These are phyloP conservation scores for Diadophis punctatus DNA, from an alignment of 2,113 vertebrate species.

Conservation along the genomic window DNA sequence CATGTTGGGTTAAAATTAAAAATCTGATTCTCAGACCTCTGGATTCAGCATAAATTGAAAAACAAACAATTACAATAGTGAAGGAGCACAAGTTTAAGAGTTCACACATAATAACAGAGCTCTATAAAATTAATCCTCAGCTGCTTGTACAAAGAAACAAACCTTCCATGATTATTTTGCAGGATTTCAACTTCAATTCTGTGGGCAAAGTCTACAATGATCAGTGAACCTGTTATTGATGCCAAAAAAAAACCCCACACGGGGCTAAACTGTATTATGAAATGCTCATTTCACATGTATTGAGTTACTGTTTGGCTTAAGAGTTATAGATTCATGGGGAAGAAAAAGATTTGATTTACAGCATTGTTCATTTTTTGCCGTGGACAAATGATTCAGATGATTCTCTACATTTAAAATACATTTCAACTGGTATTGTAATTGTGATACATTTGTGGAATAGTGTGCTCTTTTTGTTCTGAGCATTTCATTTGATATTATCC, in stretches of 20 bases:
- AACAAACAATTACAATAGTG: neutral
- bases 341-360: neutral
- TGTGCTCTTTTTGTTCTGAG: rapidly evolving
- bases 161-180: neutral
- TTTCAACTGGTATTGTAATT: neutral
- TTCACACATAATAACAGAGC: neutral
- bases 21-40: neutral
- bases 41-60: neutral
- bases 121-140: neutral
- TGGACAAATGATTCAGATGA: neutral
- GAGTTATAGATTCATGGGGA: neutral
- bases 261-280: neutral
- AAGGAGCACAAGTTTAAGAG: neutral
- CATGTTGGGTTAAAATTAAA: neutral
- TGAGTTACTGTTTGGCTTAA: neutral
- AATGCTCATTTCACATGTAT: neutral
- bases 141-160: neutral
- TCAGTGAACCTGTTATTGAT: neutral
- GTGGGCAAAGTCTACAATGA: neutral
- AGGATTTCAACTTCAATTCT: neutral
- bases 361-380: neutral
- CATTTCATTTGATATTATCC: neutral
- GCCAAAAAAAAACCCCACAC: neutral
- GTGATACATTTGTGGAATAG: neutral
- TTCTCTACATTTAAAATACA: neutral